phyloP scores from a whole-genome alignment of 1,140 invertebrate genomes.

The Saccostrea glomerata region DNA sequence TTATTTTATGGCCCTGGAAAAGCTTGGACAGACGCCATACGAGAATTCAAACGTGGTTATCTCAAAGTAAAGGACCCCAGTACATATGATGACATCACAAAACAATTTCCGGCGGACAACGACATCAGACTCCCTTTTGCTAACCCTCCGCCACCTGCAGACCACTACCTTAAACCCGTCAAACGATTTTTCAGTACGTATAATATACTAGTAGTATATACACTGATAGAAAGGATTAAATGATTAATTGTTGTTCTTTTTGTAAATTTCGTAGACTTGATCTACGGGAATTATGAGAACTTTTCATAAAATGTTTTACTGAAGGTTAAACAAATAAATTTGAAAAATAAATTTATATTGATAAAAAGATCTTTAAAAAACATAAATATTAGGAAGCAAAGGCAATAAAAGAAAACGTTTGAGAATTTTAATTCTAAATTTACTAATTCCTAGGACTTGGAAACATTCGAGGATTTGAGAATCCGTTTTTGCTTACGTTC shows the following conservation, averaged over 20 bases:
- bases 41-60: constrained; percentile 80
- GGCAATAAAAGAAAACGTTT: not conserved
- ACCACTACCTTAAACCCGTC: constrained; percentile 79
- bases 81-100: constrained; percentile 54
- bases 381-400: too few relatives aligned
- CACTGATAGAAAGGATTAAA: too few relatives aligned
- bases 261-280: too few relatives aligned
- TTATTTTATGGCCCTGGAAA: constrained; percentile 83
- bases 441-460: constrained; percentile 87
- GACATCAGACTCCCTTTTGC: constrained; percentile 81
- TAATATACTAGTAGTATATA: not conserved
- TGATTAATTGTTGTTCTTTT: too few relatives aligned
- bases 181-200: constrained; percentile 81
- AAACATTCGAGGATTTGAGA: constrained; percentile 97
- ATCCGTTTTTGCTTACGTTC: constrained; percentile 95
- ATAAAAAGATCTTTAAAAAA: too few relatives aligned
- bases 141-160: constrained; percentile 82
- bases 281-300: too few relatives aligned
- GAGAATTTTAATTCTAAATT: not conserved
- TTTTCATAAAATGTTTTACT: too few relatives aligned
- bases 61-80: constrained; percentile 66
- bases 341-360: too few relatives aligned
- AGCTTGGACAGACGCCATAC: constrained; percentile 82
- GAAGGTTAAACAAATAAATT: too few relatives aligned
- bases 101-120: constrained; percentile 81